These are phyloP conservation scores for Caenorhabditis elegans DNA, from an alignment of 1,140 invertebrate genomes.

Conservation along the genomic window WBcel235 BX284604.4:8884001-8884500, in stretches of 20 bases:
- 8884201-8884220: conserved; percentile 21
- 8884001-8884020: background rate
- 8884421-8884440: background rate
- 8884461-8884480: background rate
- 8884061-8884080: too few species aligned
- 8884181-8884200: too few species aligned
- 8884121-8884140: too few species aligned
- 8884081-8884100: too few species aligned
- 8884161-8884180: too few species aligned
- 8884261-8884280: background rate
- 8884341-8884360: background rate
- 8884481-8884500: too few species aligned
- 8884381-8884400: background rate
- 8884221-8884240: background rate
- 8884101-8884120: too few species aligned
- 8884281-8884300: background rate
- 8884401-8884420: background rate
- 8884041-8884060: too few species aligned
- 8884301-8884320: background rate
- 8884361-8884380: background rate
- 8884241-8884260: background rate
- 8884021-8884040: too few species aligned
- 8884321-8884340: background rate
- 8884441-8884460: background rate
- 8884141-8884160: too few species aligned